These are phyloP conservation scores for Oncorhynchus tshawytscha DNA, from an alignment of 2,113 vertebrate genomes.

Conservation along the genomic window DNA sequence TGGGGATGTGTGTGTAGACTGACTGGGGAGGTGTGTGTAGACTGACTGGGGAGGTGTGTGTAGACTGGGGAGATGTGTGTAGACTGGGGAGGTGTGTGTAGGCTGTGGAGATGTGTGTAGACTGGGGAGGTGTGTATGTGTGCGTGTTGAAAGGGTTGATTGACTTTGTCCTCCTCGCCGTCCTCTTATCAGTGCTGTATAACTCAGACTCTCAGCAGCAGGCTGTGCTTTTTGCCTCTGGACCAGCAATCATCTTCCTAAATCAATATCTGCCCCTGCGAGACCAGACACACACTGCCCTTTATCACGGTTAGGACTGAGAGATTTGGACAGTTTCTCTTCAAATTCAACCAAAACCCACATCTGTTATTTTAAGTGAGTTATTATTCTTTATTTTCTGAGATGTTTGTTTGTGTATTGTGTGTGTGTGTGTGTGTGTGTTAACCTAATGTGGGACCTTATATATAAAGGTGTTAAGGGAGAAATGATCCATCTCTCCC, in stretches of 20 bases:
- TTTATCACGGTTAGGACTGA: neutral
- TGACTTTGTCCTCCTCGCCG: neutral
- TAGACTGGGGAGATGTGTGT: no score
- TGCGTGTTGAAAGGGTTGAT: neutral
- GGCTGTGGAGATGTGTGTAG: no score
- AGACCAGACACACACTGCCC: neutral
- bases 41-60: no score
- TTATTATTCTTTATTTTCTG: neutral
- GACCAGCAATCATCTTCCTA: constrained; percentile 13
- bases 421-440: neutral
- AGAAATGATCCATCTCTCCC: constrained; percentile 36
- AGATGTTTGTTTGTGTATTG: no score
- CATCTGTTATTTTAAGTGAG: neutral
- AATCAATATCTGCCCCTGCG: constrained; percentile 30
- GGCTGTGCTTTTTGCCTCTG: constrained; percentile 11
- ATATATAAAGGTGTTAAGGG: constrained; percentile 41
- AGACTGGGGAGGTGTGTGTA: no score
- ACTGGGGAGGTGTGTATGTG: neutral
- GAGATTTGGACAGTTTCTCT: neutral
- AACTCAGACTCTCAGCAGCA: constrained; percentile 11
- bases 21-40: no score
- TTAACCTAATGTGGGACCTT: neutral
- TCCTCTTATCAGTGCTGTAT: constrained; percentile 15
- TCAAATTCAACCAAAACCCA: no score
- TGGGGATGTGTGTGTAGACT: no score